Conservation (phyloP, 1,140 invertebrate genomes). For the Bombus confusus region DNA sequence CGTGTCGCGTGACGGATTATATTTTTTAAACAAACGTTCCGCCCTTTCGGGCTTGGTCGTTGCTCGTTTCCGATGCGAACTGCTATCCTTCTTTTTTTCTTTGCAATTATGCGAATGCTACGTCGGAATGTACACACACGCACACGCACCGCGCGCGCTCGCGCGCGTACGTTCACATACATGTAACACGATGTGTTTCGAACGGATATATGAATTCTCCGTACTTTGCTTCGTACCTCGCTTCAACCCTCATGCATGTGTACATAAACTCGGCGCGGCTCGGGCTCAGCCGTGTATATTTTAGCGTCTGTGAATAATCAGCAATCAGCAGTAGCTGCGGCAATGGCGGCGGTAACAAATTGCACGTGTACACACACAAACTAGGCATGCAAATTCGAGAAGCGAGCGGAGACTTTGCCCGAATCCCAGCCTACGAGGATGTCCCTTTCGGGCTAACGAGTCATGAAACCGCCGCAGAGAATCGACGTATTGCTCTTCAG, state of each 20-base stretch:
- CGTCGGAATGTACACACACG: conserved; percentile 40
- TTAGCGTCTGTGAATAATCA: conserved; percentile 75
- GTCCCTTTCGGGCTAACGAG: conserved; percentile 69
- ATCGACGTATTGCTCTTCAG: conserved; percentile 66
- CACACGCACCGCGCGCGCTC: background rate
- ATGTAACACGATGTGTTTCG: background rate
- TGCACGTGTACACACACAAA: conserved; percentile 71
- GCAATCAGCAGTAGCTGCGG: conserved; percentile 73
- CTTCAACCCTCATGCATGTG: conserved; percentile 54
- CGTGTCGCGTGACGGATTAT: background rate
- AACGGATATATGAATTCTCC: conserved; percentile 57
- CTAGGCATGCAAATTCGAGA: conserved; percentile 69
- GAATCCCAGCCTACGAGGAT: conserved; percentile 59
- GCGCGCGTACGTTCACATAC: too few relatives aligned
- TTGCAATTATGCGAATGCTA: conserved; percentile 58
- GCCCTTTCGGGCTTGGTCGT: background rate
- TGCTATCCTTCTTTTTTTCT: conserved; percentile 3
- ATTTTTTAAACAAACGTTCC: conserved; percentile 47
- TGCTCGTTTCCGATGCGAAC: conserved; percentile 12
- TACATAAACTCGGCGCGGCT: conserved; percentile 64
- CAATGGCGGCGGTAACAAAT: conserved; percentile 73
- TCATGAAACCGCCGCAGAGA: conserved; percentile 66
- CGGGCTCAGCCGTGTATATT: conserved; percentile 70
- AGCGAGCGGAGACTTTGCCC: conserved; percentile 62
- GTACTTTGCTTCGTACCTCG: conserved; percentile 47